Base-by-base conservation (phyloP, 2,113 vertebrate species). In the Anas platyrhynchos region DNA sequence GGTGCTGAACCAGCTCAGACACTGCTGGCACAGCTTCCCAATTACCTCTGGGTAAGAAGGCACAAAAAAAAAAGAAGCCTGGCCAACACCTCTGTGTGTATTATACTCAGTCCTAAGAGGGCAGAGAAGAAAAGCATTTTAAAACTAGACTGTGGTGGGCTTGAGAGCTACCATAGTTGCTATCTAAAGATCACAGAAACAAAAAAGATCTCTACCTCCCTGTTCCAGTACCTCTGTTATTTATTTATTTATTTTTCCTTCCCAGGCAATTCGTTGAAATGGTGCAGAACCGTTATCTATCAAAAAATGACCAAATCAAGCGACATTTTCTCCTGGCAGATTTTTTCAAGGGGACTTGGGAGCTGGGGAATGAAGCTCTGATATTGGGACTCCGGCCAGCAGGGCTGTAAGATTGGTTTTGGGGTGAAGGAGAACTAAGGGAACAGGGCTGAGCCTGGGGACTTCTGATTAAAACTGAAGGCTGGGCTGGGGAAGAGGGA, bases 1-100 rank as follows among this genome's bases (percentile, higher is more conserved):
- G 6, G 59, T 50, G 7, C 86, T 82, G 79, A 98, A 96, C 97
- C 98, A 98, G 62, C 96, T 95, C 52, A 97, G 88, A 16, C 98
- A 98, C 80, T 98, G 98, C 52, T 97, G 96, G 75, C 98, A 98
- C 79, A 98, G 96, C 63, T 75, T 97, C 69, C 98, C 98, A 58
- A 97, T 97, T 75, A 98, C 88, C 15, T 93, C n/a, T 0, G 97
- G 97, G 90, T 97, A 98, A 0, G 94, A 77, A 26, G 93, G n/a
- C 16, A 97, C 8, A 2, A 41, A 41, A 41, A 41, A 98, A 96
- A 92, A 71, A 94, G 94, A 13, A 99, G 98, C 52, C 98, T 96
- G 84, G 98, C 96, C 95, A 98, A 68, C 58, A 98, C 75, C 95
- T 99, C 98, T 1, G 96, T 97, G 89, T 97, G 98, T 44, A 98